Percentiles rank a stretch among this genome's conserved stretches.
phyloP scores from a whole-genome alignment of 2,888 invertebrate genomes.

The Lasioglossum morio region DNA sequence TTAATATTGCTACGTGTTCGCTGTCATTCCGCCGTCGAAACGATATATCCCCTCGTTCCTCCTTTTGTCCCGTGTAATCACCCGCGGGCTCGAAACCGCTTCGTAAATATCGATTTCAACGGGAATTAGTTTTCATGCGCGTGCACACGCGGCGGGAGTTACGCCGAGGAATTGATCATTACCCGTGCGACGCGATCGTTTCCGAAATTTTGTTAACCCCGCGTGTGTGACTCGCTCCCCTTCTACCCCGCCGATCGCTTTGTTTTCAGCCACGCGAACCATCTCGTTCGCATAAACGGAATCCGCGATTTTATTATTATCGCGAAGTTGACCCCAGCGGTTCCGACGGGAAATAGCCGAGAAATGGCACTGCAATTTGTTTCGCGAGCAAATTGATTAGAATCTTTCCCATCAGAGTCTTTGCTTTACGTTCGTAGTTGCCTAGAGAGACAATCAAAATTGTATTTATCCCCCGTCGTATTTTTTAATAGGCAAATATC shows the following conservation, averaged over 20 bases:
- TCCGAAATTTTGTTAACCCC: background rate
- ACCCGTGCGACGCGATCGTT: background rate
- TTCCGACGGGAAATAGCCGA: background rate
- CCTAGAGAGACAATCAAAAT: background rate
- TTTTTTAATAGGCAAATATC: background rate
- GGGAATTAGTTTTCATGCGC: background rate
- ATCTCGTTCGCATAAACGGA: constrained; percentile 10
- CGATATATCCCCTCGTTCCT: background rate
- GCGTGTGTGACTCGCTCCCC: background rate
- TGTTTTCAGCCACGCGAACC: background rate
- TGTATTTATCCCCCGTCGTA: background rate
- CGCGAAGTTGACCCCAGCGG: background rate
- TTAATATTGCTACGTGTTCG: constrained; percentile 20
- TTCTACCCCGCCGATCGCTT: background rate
- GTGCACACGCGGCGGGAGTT: background rate
- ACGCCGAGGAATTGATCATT: background rate
- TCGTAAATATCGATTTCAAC: constrained; percentile 17
- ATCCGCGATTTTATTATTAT: background rate
- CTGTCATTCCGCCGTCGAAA: background rate
- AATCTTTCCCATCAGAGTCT: background rate
- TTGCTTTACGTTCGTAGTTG: background rate
- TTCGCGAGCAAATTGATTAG: background rate
- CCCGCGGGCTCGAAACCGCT: background rate
- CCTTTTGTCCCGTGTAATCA: background rate
- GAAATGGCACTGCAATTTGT: background rate